These are phyloP conservation scores for Coracias cyanogaster DNA, from an alignment of 2,797 vertebrate genomes.

Conservation along the genomic window DNA sequence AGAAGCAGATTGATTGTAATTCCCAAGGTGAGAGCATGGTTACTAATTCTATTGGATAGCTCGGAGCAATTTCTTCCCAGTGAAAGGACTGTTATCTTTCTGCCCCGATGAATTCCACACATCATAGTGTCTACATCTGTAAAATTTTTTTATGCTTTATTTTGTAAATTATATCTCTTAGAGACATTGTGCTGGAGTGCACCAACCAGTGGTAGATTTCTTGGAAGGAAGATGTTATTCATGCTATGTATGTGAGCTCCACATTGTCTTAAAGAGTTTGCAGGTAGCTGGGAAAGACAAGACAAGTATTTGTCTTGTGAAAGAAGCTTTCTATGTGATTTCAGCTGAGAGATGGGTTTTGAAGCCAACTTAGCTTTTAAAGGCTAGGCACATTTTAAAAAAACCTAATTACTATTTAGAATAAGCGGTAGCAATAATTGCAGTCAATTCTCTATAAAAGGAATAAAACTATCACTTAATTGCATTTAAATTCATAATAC, in stretches of 20 bases:
- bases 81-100: background rate
- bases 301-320: background rate
- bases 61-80: background rate
- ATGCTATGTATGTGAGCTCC: background rate
- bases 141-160: background rate
- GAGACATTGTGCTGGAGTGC: background rate
- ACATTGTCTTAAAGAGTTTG: background rate
- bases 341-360: conserved; percentile 28
- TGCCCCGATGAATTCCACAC: background rate
- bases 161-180: background rate
- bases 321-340: background rate
- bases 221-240: background rate
- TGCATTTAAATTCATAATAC: conserved; percentile 69
- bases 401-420: conserved; percentile 68
- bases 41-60: background rate
- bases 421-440: conserved; percentile 69
- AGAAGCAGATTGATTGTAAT: conserved; percentile 4
- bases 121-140: background rate
- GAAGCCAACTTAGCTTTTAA: conserved; percentile 57
- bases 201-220: background rate
- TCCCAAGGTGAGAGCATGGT: background rate
- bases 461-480: conserved; percentile 66
- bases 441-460: conserved; percentile 60
- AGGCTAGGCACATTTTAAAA: conserved; percentile 39
- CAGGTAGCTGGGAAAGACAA: background rate